A percentile compares a stretch with the other conserved stretches of the same genome.
phyloP scores from a whole-genome alignment of 2,797 vertebrate genomes.

The Pangasius macronema region DNA sequence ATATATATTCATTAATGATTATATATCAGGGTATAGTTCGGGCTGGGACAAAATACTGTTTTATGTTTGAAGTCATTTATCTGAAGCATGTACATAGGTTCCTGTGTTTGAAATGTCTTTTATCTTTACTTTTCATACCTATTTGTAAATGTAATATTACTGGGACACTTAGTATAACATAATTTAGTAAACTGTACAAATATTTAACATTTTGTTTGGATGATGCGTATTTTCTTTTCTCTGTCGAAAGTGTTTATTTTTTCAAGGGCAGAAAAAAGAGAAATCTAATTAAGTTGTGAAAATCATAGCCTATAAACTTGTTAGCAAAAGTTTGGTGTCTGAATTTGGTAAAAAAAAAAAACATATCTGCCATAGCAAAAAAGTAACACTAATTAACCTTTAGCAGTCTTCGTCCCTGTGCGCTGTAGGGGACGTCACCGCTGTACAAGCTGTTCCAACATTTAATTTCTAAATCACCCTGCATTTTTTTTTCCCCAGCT shows the following conservation, averaged over 20 bases:
- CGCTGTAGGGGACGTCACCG: neutral
- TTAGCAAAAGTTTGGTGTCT: constrained; percentile 4
- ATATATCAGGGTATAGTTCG: neutral
- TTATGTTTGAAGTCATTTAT: neutral
- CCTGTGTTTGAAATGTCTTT: neutral
- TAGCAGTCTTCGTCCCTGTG: neutral
- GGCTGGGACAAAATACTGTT: neutral
- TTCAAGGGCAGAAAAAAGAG: neutral
- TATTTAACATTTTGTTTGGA: neutral
- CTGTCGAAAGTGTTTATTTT: neutral
- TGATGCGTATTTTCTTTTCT: neutral
- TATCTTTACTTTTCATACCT: neutral
- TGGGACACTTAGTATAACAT: no score
- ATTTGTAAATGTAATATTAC: neutral
- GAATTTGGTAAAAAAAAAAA: neutral
- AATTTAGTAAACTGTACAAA: neutral
- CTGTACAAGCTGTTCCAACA: constrained; percentile 22
- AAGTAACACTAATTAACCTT: constrained; percentile 24
- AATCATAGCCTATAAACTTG: neutral
- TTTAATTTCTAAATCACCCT: neutral
- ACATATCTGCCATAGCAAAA: neutral
- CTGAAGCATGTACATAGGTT: neutral
- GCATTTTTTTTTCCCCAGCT: no score
- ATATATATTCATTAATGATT: neutral
- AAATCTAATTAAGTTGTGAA: constrained; percentile 1